Conservation (phyloP, 2,113 vertebrate genomes). For the Parus major region DNA sequence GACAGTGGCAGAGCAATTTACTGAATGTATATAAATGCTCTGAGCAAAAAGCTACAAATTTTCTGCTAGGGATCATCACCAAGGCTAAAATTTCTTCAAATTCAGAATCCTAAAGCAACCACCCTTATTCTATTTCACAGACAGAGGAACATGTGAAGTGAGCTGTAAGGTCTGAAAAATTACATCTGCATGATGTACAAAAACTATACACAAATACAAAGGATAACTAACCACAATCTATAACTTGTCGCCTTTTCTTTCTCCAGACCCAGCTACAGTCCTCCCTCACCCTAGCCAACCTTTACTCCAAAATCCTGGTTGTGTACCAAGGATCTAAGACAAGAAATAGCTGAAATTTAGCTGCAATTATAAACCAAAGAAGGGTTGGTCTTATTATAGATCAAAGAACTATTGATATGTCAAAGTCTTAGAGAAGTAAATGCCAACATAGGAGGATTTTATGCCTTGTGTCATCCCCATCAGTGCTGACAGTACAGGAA, state of each 20-base stretch:
- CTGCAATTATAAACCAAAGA: not conserved
- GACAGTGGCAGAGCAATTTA: not conserved
- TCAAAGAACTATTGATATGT: not conserved
- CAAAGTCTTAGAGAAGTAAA: not conserved
- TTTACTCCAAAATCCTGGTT: not conserved
- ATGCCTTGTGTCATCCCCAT: not conserved
- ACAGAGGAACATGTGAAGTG: not conserved
- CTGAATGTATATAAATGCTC: not conserved
- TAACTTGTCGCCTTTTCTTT: not conserved
- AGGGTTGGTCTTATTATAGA: no score
- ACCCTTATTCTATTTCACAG: not conserved
- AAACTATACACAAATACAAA: not conserved
- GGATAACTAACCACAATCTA: not conserved
- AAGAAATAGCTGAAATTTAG: not conserved
- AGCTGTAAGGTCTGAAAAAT: not conserved
- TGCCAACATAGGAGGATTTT: not conserved
- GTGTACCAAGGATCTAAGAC: not conserved
- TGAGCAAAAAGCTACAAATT: not conserved
- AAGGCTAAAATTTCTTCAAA: not conserved
- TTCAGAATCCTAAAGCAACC: not conserved
- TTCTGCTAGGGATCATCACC: not conserved
- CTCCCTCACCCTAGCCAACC: not conserved
- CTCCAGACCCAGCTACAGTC: not conserved
- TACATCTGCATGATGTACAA: not conserved
- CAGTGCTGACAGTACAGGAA: not conserved